Conservation (phyloP, 2,888 invertebrate genomes). For the Ophioninae sp. region DNA sequence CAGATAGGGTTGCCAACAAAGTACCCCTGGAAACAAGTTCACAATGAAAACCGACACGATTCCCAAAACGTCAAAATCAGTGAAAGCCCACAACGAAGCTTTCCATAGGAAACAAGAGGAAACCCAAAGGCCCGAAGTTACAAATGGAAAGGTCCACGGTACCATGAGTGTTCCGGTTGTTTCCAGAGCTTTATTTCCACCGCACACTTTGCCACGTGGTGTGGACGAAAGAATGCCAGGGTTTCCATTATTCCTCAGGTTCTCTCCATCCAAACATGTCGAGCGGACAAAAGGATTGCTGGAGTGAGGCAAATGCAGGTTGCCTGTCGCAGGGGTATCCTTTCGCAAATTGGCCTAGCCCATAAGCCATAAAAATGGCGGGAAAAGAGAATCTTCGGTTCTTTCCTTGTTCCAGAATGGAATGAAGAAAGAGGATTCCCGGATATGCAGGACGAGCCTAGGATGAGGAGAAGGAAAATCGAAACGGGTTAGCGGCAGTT, state of each 20-base stretch:
- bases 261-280: not conserved
- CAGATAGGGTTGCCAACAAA: too few species aligned
- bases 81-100: too few species aligned
- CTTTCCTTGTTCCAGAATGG: not conserved
- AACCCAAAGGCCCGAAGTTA: too few species aligned
- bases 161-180: too few species aligned
- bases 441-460: not conserved
- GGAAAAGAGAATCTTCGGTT: not conserved
- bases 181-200: too few species aligned
- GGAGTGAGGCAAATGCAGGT: not conserved
- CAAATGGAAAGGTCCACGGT: too few species aligned
- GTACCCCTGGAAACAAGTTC: too few species aligned
- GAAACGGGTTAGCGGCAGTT: constrained; percentile 43
- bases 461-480: constrained; percentile 28
- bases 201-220: too few species aligned
- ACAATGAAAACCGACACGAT: too few species aligned
- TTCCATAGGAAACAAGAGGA: too few species aligned
- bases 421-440: not conserved
- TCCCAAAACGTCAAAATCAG: too few species aligned
- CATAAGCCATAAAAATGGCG: not conserved
- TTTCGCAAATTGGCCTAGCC: not conserved
- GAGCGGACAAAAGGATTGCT: not conserved
- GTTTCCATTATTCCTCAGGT: not conserved
- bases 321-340: not conserved
- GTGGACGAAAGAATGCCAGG: too few species aligned